Base-by-base conservation (phyloP, 2,113 vertebrate genomes). In the Eretmochelys imbricata region DNA sequence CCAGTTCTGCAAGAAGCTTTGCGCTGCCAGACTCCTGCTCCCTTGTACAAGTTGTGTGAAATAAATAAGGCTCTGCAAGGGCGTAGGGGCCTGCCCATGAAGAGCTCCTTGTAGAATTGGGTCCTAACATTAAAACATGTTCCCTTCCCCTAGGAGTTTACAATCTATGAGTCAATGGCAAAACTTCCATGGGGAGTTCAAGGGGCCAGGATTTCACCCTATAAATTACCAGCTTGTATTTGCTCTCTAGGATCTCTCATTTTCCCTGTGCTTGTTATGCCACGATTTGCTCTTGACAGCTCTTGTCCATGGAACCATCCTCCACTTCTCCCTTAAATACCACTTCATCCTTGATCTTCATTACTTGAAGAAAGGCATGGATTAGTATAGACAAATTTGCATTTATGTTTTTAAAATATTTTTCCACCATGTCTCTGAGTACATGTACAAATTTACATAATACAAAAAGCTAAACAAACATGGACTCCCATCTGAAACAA, bases 401-500 rank as follows among this genome's bases (percentile, higher is more conserved):
- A 85, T 84, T 16, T 72, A 46, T n/a, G 89, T 76, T 14, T 93
- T 85, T 89, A 11, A 25, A 59, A 69, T 80, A 1, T 88, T 93
- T 72, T 93, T 42, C 38, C 27, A 16, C 14, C 82, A 22, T 80
- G 8, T 53, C 89, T 91, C 51, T 93, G 51, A 85, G 8, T 80
- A n/a, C 1, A 1, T 80, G 51, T 14, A 69, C 0, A 1, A 84
- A 78, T 19, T 20, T 38, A 78, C 14, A 0, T 0, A 76, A 78
- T 25, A 48, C 10, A 48, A 78, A 86, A 89, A 92, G 55, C 3
- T 48, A 51, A 81, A 88, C 7, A 87, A 72, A 87, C 90, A 49
- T 42, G 59, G 12, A 20, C n/a, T 10, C 27, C 86, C 35, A 78
- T 2, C 35, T 55, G 87, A 42, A 81, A 38, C 0, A 1, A n/a